A percentile compares a stretch with the other conserved stretches of the same genome.
These are phyloP conservation scores for Drosophila hydei DNA, from an alignment of 1,140 invertebrate genomes.

Conservation along the genomic window DNA sequence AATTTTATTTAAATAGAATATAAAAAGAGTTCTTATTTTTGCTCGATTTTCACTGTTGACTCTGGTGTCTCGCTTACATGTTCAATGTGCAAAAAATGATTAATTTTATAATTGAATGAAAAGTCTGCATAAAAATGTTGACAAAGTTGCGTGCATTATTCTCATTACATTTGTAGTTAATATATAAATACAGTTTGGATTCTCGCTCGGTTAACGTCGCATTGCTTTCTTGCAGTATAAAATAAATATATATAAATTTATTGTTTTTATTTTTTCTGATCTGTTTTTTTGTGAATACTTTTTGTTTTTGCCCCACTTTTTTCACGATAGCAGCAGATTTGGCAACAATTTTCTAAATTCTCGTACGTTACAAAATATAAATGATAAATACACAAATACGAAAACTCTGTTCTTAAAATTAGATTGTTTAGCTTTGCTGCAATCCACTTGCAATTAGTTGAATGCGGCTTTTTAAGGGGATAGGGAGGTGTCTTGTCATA, in stretches of 20 bases:
- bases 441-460: conserved; percentile 6
- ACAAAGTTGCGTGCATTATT: conserved; percentile 54
- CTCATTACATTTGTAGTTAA: conserved; percentile 33
- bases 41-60: conserved; percentile 58
- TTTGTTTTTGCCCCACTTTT: conserved; percentile 16
- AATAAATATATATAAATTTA: conserved; percentile 32
- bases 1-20: conserved; percentile 82
- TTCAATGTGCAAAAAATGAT: conserved; percentile 48
- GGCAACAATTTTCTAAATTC: conserved; percentile 56
- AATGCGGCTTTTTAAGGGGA: background rate
- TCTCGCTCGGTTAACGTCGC: conserved; percentile 36
- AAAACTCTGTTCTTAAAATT: conserved; percentile 62
- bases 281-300: conserved; percentile 49
- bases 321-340: conserved; percentile 54
- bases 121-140: conserved; percentile 59
- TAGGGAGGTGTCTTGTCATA: conserved; percentile 3
- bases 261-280: conserved; percentile 29
- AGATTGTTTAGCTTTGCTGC: conserved; percentile 52
- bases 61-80: conserved; percentile 44
- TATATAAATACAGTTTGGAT: conserved; percentile 63
- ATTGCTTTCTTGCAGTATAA: conserved; percentile 26
- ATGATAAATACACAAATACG: conserved; percentile 47
- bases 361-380: conserved; percentile 10
- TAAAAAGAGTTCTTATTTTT: conserved; percentile 52
- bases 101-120: conserved; percentile 52